Conservation (phyloP, 2,113 vertebrate species). For the Excalfactoria chinensis region DNA sequence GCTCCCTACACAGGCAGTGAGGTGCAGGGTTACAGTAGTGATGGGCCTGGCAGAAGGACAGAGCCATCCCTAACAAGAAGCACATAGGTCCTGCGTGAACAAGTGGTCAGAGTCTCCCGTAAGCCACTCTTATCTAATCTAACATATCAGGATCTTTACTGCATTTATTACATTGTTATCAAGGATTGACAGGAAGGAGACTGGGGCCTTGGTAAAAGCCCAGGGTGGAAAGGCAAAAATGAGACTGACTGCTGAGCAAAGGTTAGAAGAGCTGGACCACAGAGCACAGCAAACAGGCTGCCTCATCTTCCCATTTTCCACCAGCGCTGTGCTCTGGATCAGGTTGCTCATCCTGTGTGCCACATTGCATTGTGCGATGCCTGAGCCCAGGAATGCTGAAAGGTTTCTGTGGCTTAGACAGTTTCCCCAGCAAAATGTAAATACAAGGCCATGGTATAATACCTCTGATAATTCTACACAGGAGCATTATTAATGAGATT, state of each 20-base stretch:
- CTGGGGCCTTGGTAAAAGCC: neutral
- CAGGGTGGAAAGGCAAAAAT: neutral
- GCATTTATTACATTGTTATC: conserved; percentile 50
- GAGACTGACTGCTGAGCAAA: neutral
- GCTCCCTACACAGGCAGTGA: neutral
- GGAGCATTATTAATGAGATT: neutral
- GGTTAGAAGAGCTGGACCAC: neutral
- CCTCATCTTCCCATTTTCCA: neutral
- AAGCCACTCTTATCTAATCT: conserved; percentile 19
- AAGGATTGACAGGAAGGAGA: conserved; percentile 10
- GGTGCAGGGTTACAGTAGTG: neutral
- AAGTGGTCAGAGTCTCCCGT: neutral
- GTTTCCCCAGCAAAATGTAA: neutral
- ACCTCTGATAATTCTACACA: neutral
- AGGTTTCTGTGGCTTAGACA: neutral
- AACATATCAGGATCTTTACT: conserved; percentile 17
- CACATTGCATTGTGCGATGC: neutral
- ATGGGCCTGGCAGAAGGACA: conserved; percentile 36
- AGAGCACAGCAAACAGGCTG: neutral
- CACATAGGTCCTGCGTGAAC: neutral
- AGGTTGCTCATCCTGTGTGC: neutral
- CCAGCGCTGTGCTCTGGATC: neutral
- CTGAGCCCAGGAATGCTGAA: neutral
- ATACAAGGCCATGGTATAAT: neutral
- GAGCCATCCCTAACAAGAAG: conserved; percentile 2